Conservation (phyloP, 2,888 invertebrate genomes). For the Chorisops tibialis region DNA sequence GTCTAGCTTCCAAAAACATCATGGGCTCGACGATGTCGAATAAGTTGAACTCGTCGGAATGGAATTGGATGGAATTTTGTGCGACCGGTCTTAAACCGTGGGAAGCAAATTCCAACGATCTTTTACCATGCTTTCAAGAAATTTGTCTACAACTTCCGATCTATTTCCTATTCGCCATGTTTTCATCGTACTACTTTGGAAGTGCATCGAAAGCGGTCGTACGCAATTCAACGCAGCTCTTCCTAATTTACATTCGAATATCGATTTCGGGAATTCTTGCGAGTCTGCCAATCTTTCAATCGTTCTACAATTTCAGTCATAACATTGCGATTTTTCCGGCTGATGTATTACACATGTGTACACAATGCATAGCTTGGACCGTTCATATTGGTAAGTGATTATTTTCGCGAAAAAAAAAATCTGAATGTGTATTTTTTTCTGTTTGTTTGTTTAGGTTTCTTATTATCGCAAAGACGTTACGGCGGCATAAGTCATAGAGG, state of each 20-base stretch:
- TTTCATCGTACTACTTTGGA: conserved; percentile 80
- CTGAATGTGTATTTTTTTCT: neutral
- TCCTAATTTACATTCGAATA: conserved; percentile 64
- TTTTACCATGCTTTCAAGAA: conserved; percentile 83
- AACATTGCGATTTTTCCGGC: conserved; percentile 58
- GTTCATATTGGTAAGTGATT: conserved; percentile 68
- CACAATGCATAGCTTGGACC: conserved; percentile 75
- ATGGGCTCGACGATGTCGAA: neutral
- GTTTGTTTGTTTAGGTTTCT: conserved; percentile 47
- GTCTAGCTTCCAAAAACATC: neutral
- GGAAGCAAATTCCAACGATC: conserved; percentile 66
- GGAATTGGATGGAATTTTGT: conserved; percentile 76
- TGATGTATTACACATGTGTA: conserved; percentile 68
- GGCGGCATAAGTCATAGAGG: conserved; percentile 70
- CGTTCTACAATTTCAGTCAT: conserved; percentile 62
- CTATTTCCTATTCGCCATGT: conserved; percentile 66
- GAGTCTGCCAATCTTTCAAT: conserved; percentile 64
- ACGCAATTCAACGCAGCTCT: conserved; percentile 62
- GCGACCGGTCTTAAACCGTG: conserved; percentile 69
- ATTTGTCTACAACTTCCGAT: conserved; percentile 74
- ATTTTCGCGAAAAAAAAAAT: neutral
- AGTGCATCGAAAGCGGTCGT: conserved; percentile 61
- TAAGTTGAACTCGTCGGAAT: conserved; percentile 40
- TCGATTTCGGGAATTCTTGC: conserved; percentile 62
- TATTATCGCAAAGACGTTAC: conserved; percentile 62